These are phyloP conservation scores for Notolepis coatsorum DNA, from an alignment of 2,797 vertebrate genomes.

Conservation along the genomic window DNA sequence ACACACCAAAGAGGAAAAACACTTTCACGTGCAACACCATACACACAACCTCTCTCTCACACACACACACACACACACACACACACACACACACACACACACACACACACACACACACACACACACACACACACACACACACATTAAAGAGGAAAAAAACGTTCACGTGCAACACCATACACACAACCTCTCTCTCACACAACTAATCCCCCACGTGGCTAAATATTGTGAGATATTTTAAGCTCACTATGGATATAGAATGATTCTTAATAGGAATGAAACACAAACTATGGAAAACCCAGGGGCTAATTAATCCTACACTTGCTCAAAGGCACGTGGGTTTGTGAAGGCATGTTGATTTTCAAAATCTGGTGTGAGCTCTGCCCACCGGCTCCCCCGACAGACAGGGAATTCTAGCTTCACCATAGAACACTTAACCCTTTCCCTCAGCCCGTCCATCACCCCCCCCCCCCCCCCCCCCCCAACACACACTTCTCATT, in stretches of 20 bases:
- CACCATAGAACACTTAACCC: conserved; percentile 74
- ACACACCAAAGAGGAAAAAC: conserved; percentile 30
- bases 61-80: conserved; percentile 4
- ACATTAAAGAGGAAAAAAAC: too few species aligned
- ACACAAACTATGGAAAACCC: conserved; percentile 36
- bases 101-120: neutral
- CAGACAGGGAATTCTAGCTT: conserved; percentile 59
- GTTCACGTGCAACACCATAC: too few species aligned
- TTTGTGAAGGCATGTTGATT: conserved; percentile 70
- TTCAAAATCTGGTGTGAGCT: conserved; percentile 68
- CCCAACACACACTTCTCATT: conserved; percentile 71
- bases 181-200: conserved; percentile 32
- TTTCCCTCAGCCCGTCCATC: conserved; percentile 70
- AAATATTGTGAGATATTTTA: conserved; percentile 35
- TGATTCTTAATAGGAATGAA: conserved; percentile 15
- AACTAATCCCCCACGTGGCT: conserved; percentile 35
- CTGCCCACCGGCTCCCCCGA: conserved; percentile 51
- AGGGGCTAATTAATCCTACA: conserved; percentile 11
- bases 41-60: neutral
- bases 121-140: conserved; percentile 8
- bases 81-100: conserved; percentile 25
- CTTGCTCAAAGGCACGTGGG: conserved; percentile 55
- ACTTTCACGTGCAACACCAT: conserved; percentile 43
- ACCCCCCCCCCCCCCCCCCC: too few species aligned
- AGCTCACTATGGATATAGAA: conserved; percentile 36